phyloP scores from a whole-genome alignment of 2,797 vertebrate species.

The Centropyge bicolor region DNA sequence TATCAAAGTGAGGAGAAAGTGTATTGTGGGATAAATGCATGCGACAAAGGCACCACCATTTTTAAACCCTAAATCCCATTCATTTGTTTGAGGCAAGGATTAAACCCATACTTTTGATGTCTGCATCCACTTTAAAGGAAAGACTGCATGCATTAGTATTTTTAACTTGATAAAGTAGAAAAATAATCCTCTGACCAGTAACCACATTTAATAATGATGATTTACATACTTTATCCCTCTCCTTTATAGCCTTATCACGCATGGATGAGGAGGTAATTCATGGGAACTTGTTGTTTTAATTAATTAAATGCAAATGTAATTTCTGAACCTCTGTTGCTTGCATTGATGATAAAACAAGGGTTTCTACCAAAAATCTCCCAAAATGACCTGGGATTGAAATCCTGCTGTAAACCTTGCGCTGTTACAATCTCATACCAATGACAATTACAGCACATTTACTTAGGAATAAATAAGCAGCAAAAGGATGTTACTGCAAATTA shows the following conservation, averaged over 20 bases:
- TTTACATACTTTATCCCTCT: not conserved
- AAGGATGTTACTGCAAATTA: not conserved
- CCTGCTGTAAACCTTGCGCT: not conserved
- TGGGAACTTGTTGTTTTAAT: not conserved
- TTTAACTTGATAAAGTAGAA: not conserved
- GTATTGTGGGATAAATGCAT: constrained; percentile 4
- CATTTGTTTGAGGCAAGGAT: constrained; percentile 9
- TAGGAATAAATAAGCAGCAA: not conserved
- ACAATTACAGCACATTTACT: not conserved
- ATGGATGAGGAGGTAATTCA: not conserved
- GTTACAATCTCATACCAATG: not conserved
- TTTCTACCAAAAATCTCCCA: not conserved
- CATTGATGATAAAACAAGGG: not conserved
- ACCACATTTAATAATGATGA: not conserved
- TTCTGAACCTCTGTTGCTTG: not conserved
- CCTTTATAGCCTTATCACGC: not conserved
- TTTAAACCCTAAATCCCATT: not conserved
- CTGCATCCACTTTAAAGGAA: constrained; percentile 9
- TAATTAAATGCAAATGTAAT: constrained; percentile 5
- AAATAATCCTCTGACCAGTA: not conserved
- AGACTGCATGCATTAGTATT: constrained; percentile 6
- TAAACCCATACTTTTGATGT: constrained; percentile 15
- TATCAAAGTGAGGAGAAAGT: constrained; percentile 15
- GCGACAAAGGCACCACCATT: constrained; percentile 3
- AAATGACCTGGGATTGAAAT: not conserved